Evolutionary conservation across 2,113 vertebrate genomes (phyloP).

Genomic region (Gallinago paraguaiae): DNA sequence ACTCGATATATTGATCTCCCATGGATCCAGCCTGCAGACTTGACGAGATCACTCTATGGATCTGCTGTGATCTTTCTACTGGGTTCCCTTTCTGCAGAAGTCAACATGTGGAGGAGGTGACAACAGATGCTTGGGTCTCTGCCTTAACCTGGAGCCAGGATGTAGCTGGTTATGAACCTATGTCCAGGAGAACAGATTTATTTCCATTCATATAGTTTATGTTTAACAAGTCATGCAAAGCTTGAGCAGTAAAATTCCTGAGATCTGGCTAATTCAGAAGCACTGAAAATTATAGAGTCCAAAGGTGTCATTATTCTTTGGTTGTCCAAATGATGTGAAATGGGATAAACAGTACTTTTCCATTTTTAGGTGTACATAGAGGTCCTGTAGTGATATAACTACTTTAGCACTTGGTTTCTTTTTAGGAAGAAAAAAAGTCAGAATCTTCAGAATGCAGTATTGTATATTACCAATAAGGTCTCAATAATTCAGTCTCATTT

Average conservation of each 20-base stretch:
- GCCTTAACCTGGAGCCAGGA: neutral
- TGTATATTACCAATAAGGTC: neutral
- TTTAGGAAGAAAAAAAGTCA: neutral
- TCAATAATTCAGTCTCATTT: neutral
- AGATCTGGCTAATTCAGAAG: neutral
- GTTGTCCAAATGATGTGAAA: neutral
- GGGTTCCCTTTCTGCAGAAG: neutral
- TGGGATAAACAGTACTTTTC: neutral
- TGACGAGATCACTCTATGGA: neutral
- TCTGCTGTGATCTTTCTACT: neutral
- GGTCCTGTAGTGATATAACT: neutral
- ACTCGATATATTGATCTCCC: rapidly evolving
- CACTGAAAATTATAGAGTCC: neutral
- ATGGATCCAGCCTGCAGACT: neutral
- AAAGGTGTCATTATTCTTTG: neutral
- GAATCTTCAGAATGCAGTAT: neutral
- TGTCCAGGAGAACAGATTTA: neutral
- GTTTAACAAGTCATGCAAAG: neutral
- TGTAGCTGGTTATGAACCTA: neutral
- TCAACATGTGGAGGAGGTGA: neutral
- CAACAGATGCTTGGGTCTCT: neutral
- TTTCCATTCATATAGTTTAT: neutral
- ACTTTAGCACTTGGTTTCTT: neutral
- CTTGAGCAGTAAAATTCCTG: neutral
- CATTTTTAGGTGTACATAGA: neutral